Conservation (phyloP, 2,113 vertebrate genomes). For the Bettongia penicillata region DNA sequence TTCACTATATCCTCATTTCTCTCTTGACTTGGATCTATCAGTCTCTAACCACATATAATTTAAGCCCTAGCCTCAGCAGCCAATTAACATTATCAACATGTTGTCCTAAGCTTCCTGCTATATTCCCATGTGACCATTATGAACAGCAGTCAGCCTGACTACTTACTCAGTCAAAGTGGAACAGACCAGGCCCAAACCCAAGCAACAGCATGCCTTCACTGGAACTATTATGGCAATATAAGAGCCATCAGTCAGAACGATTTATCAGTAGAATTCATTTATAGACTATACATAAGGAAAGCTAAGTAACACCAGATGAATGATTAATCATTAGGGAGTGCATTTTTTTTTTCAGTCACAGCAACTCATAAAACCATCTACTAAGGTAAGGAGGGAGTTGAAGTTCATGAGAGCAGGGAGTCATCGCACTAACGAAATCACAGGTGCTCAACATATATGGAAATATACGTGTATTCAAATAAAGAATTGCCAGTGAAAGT, state of each 20-base stretch:
- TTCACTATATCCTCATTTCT: neutral
- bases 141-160: neutral
- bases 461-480: neutral
- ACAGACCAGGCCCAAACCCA: neutral
- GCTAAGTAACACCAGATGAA: neutral
- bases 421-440: neutral
- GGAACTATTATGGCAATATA: conserved; percentile 21
- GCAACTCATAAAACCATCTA: neutral
- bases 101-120: neutral
- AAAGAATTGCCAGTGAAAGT: neutral
- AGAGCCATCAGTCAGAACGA: conserved; percentile 32
- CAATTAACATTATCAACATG: neutral
- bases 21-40: neutral
- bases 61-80: neutral
- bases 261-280: neutral
- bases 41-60: neutral
- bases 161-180: neutral
- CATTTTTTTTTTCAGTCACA: neutral
- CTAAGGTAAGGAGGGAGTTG: neutral
- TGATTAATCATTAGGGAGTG: neutral
- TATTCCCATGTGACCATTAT: neutral
- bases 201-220: neutral
- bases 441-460: neutral
- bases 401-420: neutral
- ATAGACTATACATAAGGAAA: neutral